Percentiles rank a stretch among this genome's conserved stretches.
phyloP scores from a whole-genome alignment of 2,797 vertebrate species.

The Sparidentex hasta region DNA sequence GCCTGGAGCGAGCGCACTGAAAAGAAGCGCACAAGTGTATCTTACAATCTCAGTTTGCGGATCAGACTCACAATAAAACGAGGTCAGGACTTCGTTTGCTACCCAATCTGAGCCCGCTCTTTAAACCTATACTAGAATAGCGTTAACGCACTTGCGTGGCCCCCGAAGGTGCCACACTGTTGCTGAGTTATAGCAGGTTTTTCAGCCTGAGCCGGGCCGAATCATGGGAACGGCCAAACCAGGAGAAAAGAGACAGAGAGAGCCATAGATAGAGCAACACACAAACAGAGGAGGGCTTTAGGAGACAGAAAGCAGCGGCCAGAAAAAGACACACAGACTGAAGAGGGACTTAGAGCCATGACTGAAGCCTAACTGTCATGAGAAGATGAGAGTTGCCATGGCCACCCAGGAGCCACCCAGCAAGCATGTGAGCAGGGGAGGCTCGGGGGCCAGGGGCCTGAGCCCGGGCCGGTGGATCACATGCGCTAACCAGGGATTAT shows the following conservation, averaged over 20 bases:
- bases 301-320: slow-evolving; percentile 71
- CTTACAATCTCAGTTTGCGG: slow-evolving; percentile 75
- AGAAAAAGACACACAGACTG: slow-evolving; percentile 76
- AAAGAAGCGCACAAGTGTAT: slow-evolving; percentile 75
- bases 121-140: slow-evolving; percentile 52
- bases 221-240: slow-evolving; percentile 66
- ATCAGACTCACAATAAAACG: slow-evolving; percentile 72
- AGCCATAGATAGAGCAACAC: slow-evolving; percentile 62
- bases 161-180: slow-evolving; percentile 40
- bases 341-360: slow-evolving; percentile 78
- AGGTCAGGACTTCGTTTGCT: slow-evolving; percentile 70
- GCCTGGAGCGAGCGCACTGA: slow-evolving; percentile 63
- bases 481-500: slow-evolving; percentile 90
- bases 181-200: slow-evolving; percentile 45
- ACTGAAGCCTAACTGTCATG: slow-evolving; percentile 85
- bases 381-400: slow-evolving; percentile 84
- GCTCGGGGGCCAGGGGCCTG: slow-evolving; percentile 69
- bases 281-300: slow-evolving; percentile 75
- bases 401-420: slow-evolving; percentile 81
- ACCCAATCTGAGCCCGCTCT: slow-evolving; percentile 39
- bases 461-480: slow-evolving; percentile 85
- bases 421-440: slow-evolving; percentile 78
- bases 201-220: slow-evolving; percentile 53
- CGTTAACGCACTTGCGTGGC: slow-evolving; percentile 43
- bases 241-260: slow-evolving; percentile 66